Base-by-base conservation (phyloP, 2,113 vertebrate species). In the Notarius lentiginosus region DNA sequence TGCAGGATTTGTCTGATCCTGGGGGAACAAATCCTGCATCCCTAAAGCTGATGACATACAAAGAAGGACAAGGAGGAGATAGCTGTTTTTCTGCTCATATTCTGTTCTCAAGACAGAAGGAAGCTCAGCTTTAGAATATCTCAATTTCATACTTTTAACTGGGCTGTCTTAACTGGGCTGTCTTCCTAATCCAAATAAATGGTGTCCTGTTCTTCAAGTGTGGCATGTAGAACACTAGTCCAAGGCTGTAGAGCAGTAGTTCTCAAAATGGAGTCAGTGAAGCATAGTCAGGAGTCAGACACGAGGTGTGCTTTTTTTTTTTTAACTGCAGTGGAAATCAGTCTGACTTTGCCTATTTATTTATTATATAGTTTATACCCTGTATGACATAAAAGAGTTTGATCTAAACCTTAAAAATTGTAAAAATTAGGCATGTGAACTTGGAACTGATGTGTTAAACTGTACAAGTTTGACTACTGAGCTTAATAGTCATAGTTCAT, bases 1-100 rank as follows among this genome's bases (percentile, higher is more conserved):
- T 72, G 15, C 68, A 65, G 79, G 27, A 58, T 68, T 65, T 86
- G 49, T 79, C 51, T 72, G 86, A 82, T 82, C 86, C 68, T 15
- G 51, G 30, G 30, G 51, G n/a, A 65, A 86, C 61, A 83, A 77
- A 60, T 34, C 34, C 70, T 82, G 41, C 58, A 75, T 63, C 79
- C 24, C 15, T 72, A 61, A 72, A 81, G 58, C 51, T 30, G 22
- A 86, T 4, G 34, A 14, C 34, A 82, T 49, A 20, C 34, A 18
- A 22, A 22, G 24, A 63, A 20, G 66, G 24, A 49, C 10, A 34
- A 75, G 79, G 30, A 58, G 20, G 41, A 82, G 55, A 15, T 80
- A 53, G 41, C 14, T 73, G 22, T 27, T 55, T 68, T 66, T 66
- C 22, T 9, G 6, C 11, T 56, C 12, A 47, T 79, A 34, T 56